These are phyloP conservation scores for Henricia sp. DNA, from an alignment of 53 echinoderm and acorn worm species.

Conservation along the genomic window DNA sequence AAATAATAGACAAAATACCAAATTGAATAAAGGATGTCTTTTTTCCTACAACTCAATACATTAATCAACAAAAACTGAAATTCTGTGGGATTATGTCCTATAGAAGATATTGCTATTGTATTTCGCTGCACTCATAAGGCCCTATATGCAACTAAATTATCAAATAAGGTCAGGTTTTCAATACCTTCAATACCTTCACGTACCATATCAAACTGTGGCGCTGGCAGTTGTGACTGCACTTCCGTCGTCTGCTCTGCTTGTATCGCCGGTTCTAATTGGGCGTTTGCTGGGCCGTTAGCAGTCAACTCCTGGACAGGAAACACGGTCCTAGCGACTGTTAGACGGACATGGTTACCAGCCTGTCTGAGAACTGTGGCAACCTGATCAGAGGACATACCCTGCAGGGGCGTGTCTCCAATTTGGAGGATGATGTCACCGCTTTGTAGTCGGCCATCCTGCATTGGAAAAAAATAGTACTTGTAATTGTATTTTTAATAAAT, in stretches of 20 bases:
- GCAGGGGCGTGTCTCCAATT: constrained; percentile 89
- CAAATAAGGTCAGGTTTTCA: too few species aligned
- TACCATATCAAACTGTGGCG: constrained; percentile 39
- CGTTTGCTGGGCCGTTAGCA: background rate
- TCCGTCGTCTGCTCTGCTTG: constrained; percentile 26
- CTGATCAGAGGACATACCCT: constrained; percentile 94
- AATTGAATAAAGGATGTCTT: too few species aligned
- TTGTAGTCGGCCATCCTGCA: constrained; percentile 90
- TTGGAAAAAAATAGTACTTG: background rate
- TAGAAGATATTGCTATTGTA: too few species aligned
- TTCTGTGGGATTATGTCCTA: too few species aligned
- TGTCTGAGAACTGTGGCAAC: constrained; percentile 90
- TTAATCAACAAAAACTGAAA: too few species aligned
- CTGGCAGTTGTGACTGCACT: constrained; percentile 45
- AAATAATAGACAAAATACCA: too few species aligned
- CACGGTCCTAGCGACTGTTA: constrained; percentile 80
- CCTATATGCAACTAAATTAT: too few species aligned
- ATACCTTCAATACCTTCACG: too few species aligned
- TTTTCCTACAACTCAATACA: too few species aligned
- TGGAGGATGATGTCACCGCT: constrained; percentile 96
- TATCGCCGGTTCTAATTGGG: constrained; percentile 28
- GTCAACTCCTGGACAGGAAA: constrained; percentile 8
- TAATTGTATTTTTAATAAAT: too few species aligned
- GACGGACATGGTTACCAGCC: constrained; percentile 82
- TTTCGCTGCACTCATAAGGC: too few species aligned